Base-by-base conservation (phyloP, 2,113 vertebrate genomes). In the Cinclus cinclus region DNA sequence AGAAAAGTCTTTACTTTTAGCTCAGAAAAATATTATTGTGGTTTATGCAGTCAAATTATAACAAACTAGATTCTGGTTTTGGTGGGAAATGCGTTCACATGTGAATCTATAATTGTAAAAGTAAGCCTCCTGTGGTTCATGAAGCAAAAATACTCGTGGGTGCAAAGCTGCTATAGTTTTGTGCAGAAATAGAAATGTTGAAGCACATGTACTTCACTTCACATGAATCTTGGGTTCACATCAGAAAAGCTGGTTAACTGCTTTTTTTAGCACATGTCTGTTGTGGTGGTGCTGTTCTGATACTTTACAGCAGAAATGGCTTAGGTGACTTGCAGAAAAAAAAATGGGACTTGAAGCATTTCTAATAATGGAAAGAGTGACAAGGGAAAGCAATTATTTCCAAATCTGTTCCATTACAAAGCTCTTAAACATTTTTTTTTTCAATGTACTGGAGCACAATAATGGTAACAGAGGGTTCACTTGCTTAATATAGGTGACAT, bases 101-200 rank as follows among this genome's bases (percentile, higher is more conserved):
- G 35, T 65, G 84, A 94, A 15, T 86, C 81, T 91, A 44, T 87
- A 91, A 83, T 83, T 91, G 62, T 77, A 80, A 64, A 84, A 94
- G 39, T 65, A 73, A 92, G 30, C 30, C 63, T 89, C 49, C 46
- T 59, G 59, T 76, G 17, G 18, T 76, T 96, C 53, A 58, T 59
- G 37, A 85, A 94, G 30, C 68, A 91, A 71, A 92, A 93, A 87
- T 81, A 79, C 37, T 82, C 2, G 4, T 78, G 87, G 82, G 67
- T 76, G 44, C 56, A 81, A 27, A 86, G 71, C 21, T 41, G 67
- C 1, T 4, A 17, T 35, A 52, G 46, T 82, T 95, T 52, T 73
- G 33, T 70, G 37, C 83, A 95, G 73, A 97, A 96, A 94, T 53
- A 91, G 91, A 89, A 92, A 33, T 30, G 27, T 52, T 59, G 76